Conservation (phyloP, 2,797 vertebrate genomes). For the Intellagama lesueurii region DNA sequence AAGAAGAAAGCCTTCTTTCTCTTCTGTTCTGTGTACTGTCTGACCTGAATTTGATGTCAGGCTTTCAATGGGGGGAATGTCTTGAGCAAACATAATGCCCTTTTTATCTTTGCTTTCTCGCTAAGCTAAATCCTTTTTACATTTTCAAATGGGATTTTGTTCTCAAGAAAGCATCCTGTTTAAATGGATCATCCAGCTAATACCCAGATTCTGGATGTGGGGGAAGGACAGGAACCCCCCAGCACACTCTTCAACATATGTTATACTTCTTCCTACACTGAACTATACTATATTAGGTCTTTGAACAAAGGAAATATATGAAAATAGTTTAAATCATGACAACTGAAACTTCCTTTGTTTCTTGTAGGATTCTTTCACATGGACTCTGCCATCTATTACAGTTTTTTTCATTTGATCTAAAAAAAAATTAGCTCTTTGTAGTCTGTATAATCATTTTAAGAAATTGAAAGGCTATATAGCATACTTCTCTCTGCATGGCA, state of each 20-base stretch:
- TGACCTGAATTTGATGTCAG: constrained; percentile 6
- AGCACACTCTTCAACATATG: background rate
- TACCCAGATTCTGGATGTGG: background rate
- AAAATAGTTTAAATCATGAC: background rate
- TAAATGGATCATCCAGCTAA: constrained; percentile 53
- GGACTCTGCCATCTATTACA: background rate
- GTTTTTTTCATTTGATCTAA: background rate
- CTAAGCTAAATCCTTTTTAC: constrained; percentile 56
- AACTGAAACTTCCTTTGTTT: background rate
- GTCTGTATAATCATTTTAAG: background rate
- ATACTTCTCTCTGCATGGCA: too few species aligned
- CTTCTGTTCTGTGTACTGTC: background rate
- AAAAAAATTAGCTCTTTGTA: background rate
- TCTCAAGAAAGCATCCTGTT: constrained; percentile 52
- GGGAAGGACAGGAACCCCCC: rapidly evolving
- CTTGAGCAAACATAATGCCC: background rate
- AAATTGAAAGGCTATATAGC: background rate
- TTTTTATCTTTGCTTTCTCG: constrained; percentile 14
- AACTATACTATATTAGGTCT: background rate
- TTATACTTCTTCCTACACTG: background rate
- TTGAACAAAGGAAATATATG: background rate
- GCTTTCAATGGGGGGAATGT: background rate
- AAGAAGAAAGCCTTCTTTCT: background rate
- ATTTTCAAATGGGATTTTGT: constrained; percentile 60
- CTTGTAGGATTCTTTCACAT: background rate